Base-by-base conservation (phyloP, 2,888 invertebrate genomes). In the Lingula anatina region DNA sequence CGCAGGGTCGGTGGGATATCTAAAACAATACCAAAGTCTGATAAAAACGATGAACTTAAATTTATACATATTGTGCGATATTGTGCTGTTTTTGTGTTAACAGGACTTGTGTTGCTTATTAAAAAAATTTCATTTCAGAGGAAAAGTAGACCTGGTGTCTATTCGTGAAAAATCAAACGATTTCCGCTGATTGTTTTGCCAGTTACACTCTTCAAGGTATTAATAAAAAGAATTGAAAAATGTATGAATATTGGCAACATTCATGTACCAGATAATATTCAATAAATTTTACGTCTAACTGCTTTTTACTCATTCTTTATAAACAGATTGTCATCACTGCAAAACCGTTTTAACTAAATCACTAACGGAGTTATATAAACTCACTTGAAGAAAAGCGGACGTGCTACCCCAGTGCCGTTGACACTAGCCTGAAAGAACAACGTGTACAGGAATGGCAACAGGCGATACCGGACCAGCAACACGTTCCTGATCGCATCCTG, bases 1-100 rank as follows among this genome's bases (percentile, higher is more conserved):
- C 1, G 78, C 73, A 66, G 89, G 86, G 3, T 79, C 68, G 3
- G 27, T 26, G 0, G 83, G 81, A 44, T 54, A 66, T 44, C 71
- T 65, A 52, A 15, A 42, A 40, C 38, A 40, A 36, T 18, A 38
- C 5, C 24, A 35, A 43, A 35, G n/a, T 23, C 5, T 12, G 3
- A 20, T 38, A 44, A 42, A 42, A n/a, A 9, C 15, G 15, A n/a
- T 5, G 5, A 12, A 20, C 7, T 15, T 3, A 7, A 4, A 20
- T 28, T 7, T 42, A 18, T 25, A 4, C 9, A 3, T 41, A 24
- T 2, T 21, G 18, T 15, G 4, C 12, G n/a, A n/a, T n/a, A n/a
- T n/a, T n/a, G n/a, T n/a, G n/a, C n/a, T n/a, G n/a, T n/a, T n/a
- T n/a, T n/a, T n/a, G n/a, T n/a, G n/a, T n/a, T n/a, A n/a, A n/a